Evolutionary conservation across 2,888 invertebrate genomes (phyloP).

Genomic region (Julus scanicus): DNA sequence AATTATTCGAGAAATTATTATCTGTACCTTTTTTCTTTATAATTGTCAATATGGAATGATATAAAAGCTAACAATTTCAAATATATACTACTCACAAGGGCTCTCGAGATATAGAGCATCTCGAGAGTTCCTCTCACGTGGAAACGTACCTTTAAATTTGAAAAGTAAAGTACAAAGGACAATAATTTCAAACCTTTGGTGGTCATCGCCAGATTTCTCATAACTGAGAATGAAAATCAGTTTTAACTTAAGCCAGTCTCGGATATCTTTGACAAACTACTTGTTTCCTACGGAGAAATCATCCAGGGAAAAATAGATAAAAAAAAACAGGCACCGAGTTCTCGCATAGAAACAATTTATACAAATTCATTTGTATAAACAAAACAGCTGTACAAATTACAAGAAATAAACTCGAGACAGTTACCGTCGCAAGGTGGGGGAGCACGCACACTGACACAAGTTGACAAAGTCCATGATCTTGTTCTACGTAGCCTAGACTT

Average conservation of each 20-base stretch:
- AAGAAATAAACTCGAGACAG: conserved; percentile 27
- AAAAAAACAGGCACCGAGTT: neutral
- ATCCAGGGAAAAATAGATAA: neutral
- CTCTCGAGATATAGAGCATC: too few species aligned
- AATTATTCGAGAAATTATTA: too few species aligned
- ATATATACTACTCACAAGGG: too few species aligned
- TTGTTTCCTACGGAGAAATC: neutral
- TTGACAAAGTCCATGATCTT: conserved; percentile 3
- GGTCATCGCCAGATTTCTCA: too few species aligned
- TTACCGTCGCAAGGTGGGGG: neutral
- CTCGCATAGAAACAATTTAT: conserved; percentile 35
- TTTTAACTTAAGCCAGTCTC: neutral
- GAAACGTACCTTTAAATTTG: too few species aligned
- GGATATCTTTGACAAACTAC: neutral
- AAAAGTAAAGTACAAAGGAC: too few species aligned
- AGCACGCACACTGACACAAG: neutral
- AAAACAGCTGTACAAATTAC: conserved; percentile 36
- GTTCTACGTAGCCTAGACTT: neutral
- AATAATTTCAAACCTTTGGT: too few species aligned
- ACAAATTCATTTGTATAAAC: conserved; percentile 35
- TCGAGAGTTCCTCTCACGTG: too few species aligned
- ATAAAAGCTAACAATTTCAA: too few species aligned
- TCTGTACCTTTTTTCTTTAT: too few species aligned
- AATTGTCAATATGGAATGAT: too few species aligned
- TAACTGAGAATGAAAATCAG: too few species aligned